Evolutionary conservation across 2,113 vertebrate species (phyloP), one percentile per base, ranked within the genome.

Genomic region (Mirounga angustirostris): DNA sequence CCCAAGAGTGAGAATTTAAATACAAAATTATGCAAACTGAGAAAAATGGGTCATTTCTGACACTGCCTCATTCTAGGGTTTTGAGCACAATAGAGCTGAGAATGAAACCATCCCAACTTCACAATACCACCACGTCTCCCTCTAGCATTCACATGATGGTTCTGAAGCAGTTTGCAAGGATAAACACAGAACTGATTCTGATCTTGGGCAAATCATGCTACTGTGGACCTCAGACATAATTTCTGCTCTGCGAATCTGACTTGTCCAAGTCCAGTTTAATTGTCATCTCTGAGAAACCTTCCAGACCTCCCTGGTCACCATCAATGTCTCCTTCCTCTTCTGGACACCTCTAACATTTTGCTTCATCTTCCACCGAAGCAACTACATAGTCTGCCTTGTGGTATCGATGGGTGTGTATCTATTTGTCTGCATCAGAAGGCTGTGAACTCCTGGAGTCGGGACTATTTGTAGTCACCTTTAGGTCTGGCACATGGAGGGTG

Each of bases 1-100:
- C 40, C 74, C 71, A 63, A 8, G 46, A 95, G 61, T 88, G 69
- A 97, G 93, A 96, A 94, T 97, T 95, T 94, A 93, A 97, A 97
- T 89, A 83, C 24, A 90, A 93, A 97, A 97, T 97, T 97, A 97
- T 97, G 63, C 94, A 95, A 92, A 95, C 81, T 67, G n/a, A 97
- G 73, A 94, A 93, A 97, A 97, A 93, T 93, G 81, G 85, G 93
- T 95, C 94, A 93, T 63, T 92, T 83, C 46, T 91, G 16, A 79
- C 63, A 93, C 76, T 78, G 24, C 12, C 59, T 93, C 50, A 69
- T 97, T 91, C 16, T 54, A 7, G 54, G 52, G n/a, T 94, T 95
- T 92, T 91, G 7, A 85, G 46, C 28, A 73, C 76, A 90, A 93
- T 4, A 76, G 82, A 91, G 61, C 22, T 61, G 40, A 97, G 65